These are phyloP conservation scores for Oligia strigilis DNA, from an alignment of 2,888 invertebrate genomes.

Conservation along the genomic window DNA sequence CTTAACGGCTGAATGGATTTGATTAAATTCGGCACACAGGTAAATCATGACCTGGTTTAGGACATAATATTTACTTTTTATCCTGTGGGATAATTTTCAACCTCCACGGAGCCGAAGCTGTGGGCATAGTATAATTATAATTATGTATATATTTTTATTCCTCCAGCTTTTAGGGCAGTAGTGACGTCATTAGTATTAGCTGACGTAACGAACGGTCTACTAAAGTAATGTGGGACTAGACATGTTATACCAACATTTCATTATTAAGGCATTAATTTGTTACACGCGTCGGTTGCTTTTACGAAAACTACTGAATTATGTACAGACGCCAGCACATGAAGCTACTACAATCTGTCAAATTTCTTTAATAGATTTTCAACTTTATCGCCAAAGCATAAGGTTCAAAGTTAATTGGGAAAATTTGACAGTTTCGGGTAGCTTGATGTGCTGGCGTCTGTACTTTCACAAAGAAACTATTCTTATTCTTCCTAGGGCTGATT, in stretches of 20 bases:
- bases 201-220: constrained; percentile 26
- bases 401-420: too few species aligned
- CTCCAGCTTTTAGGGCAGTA: not conserved
- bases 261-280: constrained; percentile 29
- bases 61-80: not conserved
- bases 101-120: not conserved
- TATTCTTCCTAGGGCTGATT: too few species aligned
- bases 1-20: not conserved
- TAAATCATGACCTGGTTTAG: not conserved
- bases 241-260: constrained; percentile 32
- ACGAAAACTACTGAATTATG: not conserved
- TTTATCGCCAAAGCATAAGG: too few species aligned
- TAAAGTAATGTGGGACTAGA: constrained; percentile 21
- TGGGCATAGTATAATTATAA: not conserved
- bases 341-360: too few species aligned
- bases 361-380: too few species aligned
- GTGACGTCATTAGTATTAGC: constrained; percentile 28
- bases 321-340: too few species aligned
- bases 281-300: constrained; percentile 4
- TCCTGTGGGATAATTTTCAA: not conserved
- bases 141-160: constrained; percentile 28
- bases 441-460: too few species aligned
- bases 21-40: not conserved
- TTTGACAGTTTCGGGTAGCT: too few species aligned
- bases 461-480: too few species aligned